phyloP scores from a whole-genome alignment of 2,113 vertebrate species.

The Festucalex cinctus region DNA sequence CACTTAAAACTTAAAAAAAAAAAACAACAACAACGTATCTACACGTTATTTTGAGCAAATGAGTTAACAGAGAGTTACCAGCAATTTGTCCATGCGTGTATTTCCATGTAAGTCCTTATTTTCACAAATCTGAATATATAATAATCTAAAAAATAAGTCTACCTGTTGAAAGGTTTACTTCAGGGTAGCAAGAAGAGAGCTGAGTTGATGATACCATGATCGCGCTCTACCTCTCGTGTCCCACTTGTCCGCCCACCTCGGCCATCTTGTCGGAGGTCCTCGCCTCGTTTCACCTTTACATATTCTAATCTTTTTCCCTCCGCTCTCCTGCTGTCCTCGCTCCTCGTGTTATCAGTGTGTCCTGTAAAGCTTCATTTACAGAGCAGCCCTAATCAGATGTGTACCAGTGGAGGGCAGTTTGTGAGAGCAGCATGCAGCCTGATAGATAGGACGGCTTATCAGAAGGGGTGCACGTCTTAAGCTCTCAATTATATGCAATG shows the following conservation, averaged over 20 bases:
- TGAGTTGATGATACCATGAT: background rate
- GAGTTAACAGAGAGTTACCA: too few species aligned
- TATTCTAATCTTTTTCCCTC: constrained; percentile 43
- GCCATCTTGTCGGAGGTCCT: constrained; percentile 17
- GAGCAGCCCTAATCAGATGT: constrained; percentile 64
- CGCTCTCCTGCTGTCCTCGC: constrained; percentile 24
- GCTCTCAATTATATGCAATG: constrained; percentile 68
- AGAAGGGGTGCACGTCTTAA: constrained; percentile 50
- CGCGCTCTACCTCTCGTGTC: constrained; percentile 4
- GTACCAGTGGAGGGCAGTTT: constrained; percentile 55
- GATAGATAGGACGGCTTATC: constrained; percentile 60
- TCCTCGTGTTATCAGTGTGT: constrained; percentile 47
- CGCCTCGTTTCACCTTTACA: constrained; percentile 38
- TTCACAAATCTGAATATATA: too few species aligned
- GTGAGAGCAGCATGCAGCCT: constrained; percentile 60
- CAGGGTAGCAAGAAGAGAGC: background rate
- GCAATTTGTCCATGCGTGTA: too few species aligned
- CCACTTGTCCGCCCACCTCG: constrained; percentile 10
- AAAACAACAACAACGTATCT: too few species aligned
- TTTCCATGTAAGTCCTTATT: too few species aligned
- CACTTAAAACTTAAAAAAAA: too few species aligned
- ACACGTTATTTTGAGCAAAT: too few species aligned
- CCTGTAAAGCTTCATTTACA: constrained; percentile 61
- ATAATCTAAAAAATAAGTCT: background rate
- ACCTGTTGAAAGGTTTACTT: background rate